Base-by-base conservation (phyloP, 2,888 invertebrate species). In the Matsumyia berberina region DNA sequence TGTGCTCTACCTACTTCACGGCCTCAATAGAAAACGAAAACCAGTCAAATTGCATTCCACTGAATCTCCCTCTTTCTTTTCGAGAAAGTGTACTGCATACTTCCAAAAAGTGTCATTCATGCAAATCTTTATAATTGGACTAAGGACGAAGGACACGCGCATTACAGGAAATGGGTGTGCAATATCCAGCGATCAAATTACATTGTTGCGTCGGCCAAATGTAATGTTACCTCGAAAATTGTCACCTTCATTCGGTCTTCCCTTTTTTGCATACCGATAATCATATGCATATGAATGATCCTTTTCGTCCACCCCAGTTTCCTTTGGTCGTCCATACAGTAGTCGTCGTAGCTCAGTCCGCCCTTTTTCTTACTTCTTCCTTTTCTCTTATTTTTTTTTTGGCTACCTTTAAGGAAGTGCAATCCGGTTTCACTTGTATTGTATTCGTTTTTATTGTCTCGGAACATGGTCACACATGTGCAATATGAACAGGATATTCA, bases 131-230 rank as follows among this genome's bases (percentile, higher is more conserved):
- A 76, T 85, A 85, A 85, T 85, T 80, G 66, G 74, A 70, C 74
- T 60, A 39, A 74, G 64, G 33, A 73, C 15, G 29, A 76, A 78
- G 86, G 87, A 85, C 87, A 87, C 87, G 87, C 87, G 86, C 55
- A 83, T 42, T 37, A 53, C 86, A 86, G 87, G 87, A 87, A 80
- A 83, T 87, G 83, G 87, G 87, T 74, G 86, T 85, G 66, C 72
- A 55, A 60, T 64, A 66, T 46, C 64, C 49, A 64, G 58, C 67
- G 79, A 85, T 85, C 83, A 37, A 66, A 69, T 85, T 85, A 85
- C 85, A 66, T 64, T 85, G 85, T 79, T 85, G 85, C 79, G 74
- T 70, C 67, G 74, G 19, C 66, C 76, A 57, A 49, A 66, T 73
- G 85, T 70, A 76, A 74, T 74, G 53, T 85, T 66, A 79, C 79